phyloP scores from a whole-genome alignment of 2,797 vertebrate genomes.

The Rachycentron canadum region DNA sequence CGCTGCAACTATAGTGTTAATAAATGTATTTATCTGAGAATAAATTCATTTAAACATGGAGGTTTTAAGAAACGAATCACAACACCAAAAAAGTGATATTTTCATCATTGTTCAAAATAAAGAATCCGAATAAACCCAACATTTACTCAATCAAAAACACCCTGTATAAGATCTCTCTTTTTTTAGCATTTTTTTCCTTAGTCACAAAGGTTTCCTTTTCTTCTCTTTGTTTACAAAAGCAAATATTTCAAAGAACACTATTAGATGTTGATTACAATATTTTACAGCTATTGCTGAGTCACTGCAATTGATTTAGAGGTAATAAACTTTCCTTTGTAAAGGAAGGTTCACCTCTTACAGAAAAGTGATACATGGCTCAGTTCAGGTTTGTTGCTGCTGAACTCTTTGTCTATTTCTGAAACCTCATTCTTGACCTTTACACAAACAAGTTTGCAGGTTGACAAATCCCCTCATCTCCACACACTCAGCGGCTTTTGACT shows the following conservation, averaged over 20 bases:
- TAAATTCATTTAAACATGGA: background rate
- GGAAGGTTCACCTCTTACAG: background rate
- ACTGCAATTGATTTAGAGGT: background rate
- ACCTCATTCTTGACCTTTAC: slow-evolving; percentile 40
- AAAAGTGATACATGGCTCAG: background rate
- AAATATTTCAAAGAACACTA: too few species aligned
- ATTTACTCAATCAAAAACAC: background rate
- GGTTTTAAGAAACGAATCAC: background rate
- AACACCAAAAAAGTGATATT: background rate
- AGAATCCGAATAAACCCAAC: background rate
- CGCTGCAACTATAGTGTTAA: background rate
- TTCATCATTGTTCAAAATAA: background rate
- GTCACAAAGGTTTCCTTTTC: too few species aligned
- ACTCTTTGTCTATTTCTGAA: slow-evolving; percentile 3
- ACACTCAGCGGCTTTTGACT: slow-evolving; percentile 9
- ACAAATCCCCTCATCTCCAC: slow-evolving; percentile 6
- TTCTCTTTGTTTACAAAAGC: background rate
- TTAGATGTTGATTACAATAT: background rate
- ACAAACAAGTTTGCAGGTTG: slow-evolving; percentile 21
- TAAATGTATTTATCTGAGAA: background rate
- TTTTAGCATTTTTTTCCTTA: background rate
- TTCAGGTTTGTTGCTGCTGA: background rate
- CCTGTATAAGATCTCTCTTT: too few species aligned
- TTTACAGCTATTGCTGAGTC: background rate
- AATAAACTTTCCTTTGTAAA: background rate